Evolutionary conservation across 2,113 vertebrate genomes (phyloP).

Genomic region (Numida meleagris): DNA sequence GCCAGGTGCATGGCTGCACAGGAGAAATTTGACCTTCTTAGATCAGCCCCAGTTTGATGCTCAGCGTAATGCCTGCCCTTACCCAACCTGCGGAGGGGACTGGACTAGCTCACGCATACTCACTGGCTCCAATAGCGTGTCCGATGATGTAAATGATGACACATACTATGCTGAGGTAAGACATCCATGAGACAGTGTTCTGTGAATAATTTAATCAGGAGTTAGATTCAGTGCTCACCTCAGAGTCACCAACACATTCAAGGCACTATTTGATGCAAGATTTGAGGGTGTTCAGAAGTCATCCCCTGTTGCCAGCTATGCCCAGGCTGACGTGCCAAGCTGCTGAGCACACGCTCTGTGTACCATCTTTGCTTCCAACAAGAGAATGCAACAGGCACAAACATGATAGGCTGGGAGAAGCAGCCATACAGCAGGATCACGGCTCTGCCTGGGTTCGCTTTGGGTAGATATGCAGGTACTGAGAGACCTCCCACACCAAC

Average conservation of each 20-base stretch:
- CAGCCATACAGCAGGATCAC: not conserved
- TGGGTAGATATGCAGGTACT: accelerated
- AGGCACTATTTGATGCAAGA: not conserved
- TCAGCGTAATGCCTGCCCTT: not conserved
- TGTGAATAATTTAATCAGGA: not conserved
- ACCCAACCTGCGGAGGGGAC: too few relatives aligned
- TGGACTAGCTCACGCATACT: conserved; percentile 36
- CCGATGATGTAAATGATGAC: conserved; percentile 88
- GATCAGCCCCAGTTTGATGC: not conserved
- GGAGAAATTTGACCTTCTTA: not conserved
- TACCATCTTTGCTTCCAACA: not conserved
- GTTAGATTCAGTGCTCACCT: not conserved
- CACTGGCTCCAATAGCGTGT: conserved; percentile 92
- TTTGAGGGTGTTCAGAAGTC: not conserved
- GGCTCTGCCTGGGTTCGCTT: not conserved
- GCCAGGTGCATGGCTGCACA: not conserved
- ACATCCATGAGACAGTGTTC: conserved; percentile 82
- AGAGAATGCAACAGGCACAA: not conserved
- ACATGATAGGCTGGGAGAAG: accelerated
- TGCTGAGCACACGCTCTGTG: not conserved
- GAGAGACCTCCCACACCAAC: not conserved
- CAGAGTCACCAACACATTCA: not conserved
- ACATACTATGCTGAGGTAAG: conserved; percentile 88
- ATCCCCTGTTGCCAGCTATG: not conserved
- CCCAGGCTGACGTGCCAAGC: accelerated